A percentile compares a stretch with the other conserved stretches of the same genome.
phyloP scores from a whole-genome alignment of 2,797 vertebrate genomes.

The Fistularia tabacaria region DNA sequence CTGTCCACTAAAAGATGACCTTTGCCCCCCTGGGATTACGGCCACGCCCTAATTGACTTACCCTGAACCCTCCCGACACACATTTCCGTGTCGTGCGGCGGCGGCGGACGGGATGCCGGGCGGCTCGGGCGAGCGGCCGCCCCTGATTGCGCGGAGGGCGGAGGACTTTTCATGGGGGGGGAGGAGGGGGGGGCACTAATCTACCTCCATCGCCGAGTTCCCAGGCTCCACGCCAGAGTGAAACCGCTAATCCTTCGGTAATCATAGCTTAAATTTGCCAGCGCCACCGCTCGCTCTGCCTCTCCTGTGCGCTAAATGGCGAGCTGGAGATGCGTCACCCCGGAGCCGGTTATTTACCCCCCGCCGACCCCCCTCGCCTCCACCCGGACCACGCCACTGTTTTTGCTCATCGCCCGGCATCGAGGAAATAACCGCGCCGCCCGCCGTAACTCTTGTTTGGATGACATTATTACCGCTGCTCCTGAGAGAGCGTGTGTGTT shows the following conservation, averaged over 20 bases:
- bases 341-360: neutral
- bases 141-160: too few relatives aligned
- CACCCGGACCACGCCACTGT: too few relatives aligned
- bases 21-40: slow-evolving; percentile 52
- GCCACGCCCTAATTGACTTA: slow-evolving; percentile 52
- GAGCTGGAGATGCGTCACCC: neutral
- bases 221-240: slow-evolving; percentile 24
- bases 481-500: slow-evolving; percentile 8
- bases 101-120: slow-evolving; percentile 3
- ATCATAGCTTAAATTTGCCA: slow-evolving; percentile 41
- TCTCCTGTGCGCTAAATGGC: slow-evolving; percentile 19
- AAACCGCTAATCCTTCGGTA: slow-evolving; percentile 45
- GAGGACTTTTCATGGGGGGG: too few relatives aligned
- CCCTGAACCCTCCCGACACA: slow-evolving; percentile 36
- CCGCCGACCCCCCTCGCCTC: neutral
- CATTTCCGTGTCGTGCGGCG: slow-evolving; percentile 29
- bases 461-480: slow-evolving; percentile 19
- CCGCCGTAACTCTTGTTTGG: slow-evolving; percentile 15
- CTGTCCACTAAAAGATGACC: slow-evolving; percentile 46
- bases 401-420: slow-evolving; percentile 5
- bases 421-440: slow-evolving; percentile 11
- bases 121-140: neutral
- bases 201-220: slow-evolving; percentile 27
- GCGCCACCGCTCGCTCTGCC: slow-evolving; percentile 33
- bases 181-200: slow-evolving; percentile 29